phyloP scores from a whole-genome alignment of 2,113 vertebrate genomes.

The Leptocoma aspasia region DNA sequence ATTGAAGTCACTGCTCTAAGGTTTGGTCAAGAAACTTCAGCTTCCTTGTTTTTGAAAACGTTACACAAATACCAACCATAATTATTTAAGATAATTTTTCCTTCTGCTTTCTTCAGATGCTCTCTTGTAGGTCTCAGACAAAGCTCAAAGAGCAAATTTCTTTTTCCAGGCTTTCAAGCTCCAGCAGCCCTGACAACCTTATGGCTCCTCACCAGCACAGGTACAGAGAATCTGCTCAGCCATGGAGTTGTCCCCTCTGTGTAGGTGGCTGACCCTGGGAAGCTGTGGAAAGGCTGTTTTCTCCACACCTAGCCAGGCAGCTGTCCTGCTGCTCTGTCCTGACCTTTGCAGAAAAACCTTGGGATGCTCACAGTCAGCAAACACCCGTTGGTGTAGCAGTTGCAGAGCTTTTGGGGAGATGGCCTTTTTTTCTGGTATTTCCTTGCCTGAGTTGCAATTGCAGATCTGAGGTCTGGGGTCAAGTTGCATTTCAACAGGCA shows the following conservation, averaged over 20 bases:
- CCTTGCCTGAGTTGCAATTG: rapidly evolving
- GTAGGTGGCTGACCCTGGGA: neutral
- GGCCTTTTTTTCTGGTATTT: neutral
- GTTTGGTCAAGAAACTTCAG: neutral
- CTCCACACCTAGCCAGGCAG: neutral
- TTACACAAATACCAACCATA: neutral
- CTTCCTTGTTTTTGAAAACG: neutral
- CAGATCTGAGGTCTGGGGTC: neutral
- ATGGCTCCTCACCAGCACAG: neutral
- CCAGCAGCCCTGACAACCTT: neutral
- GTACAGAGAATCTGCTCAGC: neutral
- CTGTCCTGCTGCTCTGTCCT: neutral
- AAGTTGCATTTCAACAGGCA: neutral
- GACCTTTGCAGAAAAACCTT: neutral
- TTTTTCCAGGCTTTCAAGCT: neutral
- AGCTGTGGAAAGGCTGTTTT: neutral
- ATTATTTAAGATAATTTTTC: neutral
- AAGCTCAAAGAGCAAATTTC: neutral
- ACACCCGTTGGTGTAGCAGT: neutral
- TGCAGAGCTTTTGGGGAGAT: neutral
- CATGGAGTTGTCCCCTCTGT: neutral
- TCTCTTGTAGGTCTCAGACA: neutral
- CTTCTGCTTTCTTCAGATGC: neutral
- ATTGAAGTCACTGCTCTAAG: neutral
- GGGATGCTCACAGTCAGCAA: neutral